These are phyloP conservation scores for Xyliphius kryptos DNA, from an alignment of 2,113 vertebrate species.

Conservation along the genomic window DNA sequence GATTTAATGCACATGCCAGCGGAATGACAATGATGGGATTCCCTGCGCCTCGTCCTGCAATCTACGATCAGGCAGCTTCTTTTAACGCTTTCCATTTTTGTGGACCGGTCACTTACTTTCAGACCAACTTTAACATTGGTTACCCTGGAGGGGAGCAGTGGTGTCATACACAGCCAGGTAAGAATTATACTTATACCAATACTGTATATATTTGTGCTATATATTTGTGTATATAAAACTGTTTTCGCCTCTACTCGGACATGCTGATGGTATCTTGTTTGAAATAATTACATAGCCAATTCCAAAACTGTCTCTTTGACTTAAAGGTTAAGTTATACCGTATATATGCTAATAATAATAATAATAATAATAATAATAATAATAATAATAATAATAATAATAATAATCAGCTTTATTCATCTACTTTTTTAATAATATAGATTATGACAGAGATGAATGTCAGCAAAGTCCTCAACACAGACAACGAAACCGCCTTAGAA, in stretches of 20 bases:
- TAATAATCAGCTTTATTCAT: too few relatives aligned
- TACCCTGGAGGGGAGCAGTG: conserved; percentile 17
- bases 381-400: too few relatives aligned
- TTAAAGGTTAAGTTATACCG: too few relatives aligned
- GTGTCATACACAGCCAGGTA: conserved; percentile 28
- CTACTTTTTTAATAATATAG: conserved; percentile 8
- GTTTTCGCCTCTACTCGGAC: too few relatives aligned
- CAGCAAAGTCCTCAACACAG: conserved; percentile 18
- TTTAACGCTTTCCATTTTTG: conserved; percentile 22
- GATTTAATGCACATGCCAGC: conserved; percentile 27
- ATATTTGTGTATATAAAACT: too few relatives aligned
- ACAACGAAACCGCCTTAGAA: conserved; percentile 50
- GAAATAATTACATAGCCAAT: too few relatives aligned
- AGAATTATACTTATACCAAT: not conserved
- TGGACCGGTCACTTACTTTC: conserved; percentile 29
- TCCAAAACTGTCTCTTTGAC: too few relatives aligned
- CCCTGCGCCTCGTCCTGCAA: conserved; percentile 12
- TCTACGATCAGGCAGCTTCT: not conserved
- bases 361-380: too few relatives aligned
- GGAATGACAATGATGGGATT: conserved; percentile 18
- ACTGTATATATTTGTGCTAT: too few relatives aligned
- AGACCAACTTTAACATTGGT: conserved; percentile 21
- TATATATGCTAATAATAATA: too few relatives aligned
- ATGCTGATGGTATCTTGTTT: too few relatives aligned
- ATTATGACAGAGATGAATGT: conserved; percentile 12